Percentiles rank a stretch among this genome's conserved stretches.
phyloP scores from a whole-genome alignment of 53 echinoderm and acorn worm species.

The Temnopleurus reevesii region DNA sequence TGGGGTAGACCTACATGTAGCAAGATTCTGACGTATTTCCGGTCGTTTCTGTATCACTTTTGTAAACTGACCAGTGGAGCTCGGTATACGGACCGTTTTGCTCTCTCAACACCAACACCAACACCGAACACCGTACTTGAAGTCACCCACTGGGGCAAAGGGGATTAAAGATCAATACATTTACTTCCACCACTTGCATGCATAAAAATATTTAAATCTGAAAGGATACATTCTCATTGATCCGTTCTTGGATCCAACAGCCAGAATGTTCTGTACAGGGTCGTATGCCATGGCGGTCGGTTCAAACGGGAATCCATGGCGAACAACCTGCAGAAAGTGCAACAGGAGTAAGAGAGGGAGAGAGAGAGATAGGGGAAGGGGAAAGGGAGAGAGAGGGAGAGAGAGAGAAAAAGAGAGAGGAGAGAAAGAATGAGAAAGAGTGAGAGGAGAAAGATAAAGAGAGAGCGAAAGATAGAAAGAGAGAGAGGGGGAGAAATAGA shows the following conservation, averaged over 20 bases:
- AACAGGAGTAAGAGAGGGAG: background rate
- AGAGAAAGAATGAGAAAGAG: background rate
- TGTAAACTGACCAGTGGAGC: no score
- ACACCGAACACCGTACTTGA: no score
- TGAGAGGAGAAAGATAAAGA: background rate
- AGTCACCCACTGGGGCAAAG: no score
- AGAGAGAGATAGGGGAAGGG: background rate
- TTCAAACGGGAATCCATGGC: slow-evolving; percentile 99
- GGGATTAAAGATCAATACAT: no score
- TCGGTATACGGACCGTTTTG: no score
- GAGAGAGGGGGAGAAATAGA: background rate
- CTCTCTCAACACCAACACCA: no score
- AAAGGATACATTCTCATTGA: slow-evolving; percentile 99
- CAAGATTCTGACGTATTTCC: no score
- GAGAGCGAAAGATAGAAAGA: background rate
- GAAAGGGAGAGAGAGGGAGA: background rate
- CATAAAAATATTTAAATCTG: no score
- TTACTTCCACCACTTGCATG: no score
- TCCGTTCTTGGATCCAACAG: slow-evolving; percentile 96
- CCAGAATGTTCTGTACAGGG: slow-evolving; percentile 98
- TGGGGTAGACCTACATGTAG: no score
- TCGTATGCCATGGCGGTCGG: slow-evolving; percentile 99
- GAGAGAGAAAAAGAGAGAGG: background rate
- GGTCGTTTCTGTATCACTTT: no score
- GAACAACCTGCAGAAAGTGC: slow-evolving; percentile 79